Conservation (phyloP, 1,140 invertebrate species). For the Frieseomelitta varia region DNA sequence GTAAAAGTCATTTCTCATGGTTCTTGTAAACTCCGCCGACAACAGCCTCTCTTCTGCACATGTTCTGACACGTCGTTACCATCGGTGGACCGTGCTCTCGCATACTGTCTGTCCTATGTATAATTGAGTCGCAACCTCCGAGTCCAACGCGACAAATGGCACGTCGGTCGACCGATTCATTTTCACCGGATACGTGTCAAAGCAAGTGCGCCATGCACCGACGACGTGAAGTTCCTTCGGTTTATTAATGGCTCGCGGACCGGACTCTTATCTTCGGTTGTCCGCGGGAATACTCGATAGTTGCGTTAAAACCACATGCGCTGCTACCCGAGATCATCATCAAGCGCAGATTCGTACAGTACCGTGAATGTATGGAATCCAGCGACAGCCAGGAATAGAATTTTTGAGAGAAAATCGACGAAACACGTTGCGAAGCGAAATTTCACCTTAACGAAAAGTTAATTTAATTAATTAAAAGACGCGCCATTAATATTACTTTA, state of each 20-base stretch:
- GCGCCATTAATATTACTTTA: neutral
- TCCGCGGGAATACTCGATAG: slow-evolving; percentile 36
- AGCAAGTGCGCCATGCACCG: slow-evolving; percentile 22
- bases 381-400: neutral
- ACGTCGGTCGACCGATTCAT: slow-evolving; percentile 56
- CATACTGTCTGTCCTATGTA: neutral
- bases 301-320: slow-evolving; percentile 40
- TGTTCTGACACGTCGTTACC: slow-evolving; percentile 9
- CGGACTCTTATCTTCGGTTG: slow-evolving; percentile 39
- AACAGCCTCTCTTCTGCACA: neutral
- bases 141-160: slow-evolving; percentile 53
- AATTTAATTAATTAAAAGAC: neutral
- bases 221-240: slow-evolving; percentile 2
- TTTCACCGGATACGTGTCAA: slow-evolving; percentile 49
- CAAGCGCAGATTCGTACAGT: neutral
- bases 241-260: slow-evolving; percentile 55
- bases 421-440: neutral
- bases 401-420: no score
- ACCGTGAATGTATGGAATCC: neutral
- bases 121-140: slow-evolving; percentile 60
- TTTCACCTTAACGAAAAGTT: neutral
- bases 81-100: no score
- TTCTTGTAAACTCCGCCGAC: slow-evolving; percentile 5
- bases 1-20: slow-evolving; percentile 27
- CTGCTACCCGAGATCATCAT: neutral